Evolutionary conservation across 2,113 vertebrate species (phyloP).

Genomic region (Scopus umbretta): DNA sequence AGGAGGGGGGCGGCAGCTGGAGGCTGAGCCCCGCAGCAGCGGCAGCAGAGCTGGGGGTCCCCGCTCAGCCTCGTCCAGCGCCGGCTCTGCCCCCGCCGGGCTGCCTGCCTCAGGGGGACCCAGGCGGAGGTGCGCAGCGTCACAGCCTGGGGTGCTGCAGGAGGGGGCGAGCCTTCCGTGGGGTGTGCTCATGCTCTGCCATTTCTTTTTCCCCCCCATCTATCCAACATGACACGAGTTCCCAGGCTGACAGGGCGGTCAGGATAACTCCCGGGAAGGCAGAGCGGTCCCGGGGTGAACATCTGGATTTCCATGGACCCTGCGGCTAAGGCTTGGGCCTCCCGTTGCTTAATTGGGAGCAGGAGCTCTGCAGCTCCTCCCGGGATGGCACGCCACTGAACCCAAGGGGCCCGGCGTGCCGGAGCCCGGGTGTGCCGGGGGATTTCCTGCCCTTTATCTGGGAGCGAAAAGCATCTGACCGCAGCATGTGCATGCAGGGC

Average conservation of each 20-base stretch:
- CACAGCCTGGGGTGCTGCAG: not conserved
- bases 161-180: accelerated
- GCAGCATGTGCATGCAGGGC: not conserved
- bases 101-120: too few relatives aligned
- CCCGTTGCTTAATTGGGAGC: not conserved
- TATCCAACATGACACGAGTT: accelerated
- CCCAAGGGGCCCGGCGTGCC: accelerated
- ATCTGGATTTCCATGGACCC: not conserved
- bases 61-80: not conserved
- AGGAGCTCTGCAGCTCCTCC: not conserved
- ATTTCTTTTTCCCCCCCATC: not conserved
- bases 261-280: not conserved
- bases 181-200: not conserved
- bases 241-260: not conserved
- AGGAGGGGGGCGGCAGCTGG: not conserved
- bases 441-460: conserved; percentile 50
- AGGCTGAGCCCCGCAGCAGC: not conserved
- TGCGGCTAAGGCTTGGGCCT: not conserved
- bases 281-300: accelerated
- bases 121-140: not conserved
- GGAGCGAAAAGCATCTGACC: not conserved
- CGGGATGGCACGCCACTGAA: accelerated
- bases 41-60: not conserved
- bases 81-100: not conserved
- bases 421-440: not conserved